A percentile compares a stretch with the other conserved stretches of the same genome.
Evolutionary conservation across 2,113 vertebrate species (phyloP).

Genomic region (Rhinoderma darwinii): DNA sequence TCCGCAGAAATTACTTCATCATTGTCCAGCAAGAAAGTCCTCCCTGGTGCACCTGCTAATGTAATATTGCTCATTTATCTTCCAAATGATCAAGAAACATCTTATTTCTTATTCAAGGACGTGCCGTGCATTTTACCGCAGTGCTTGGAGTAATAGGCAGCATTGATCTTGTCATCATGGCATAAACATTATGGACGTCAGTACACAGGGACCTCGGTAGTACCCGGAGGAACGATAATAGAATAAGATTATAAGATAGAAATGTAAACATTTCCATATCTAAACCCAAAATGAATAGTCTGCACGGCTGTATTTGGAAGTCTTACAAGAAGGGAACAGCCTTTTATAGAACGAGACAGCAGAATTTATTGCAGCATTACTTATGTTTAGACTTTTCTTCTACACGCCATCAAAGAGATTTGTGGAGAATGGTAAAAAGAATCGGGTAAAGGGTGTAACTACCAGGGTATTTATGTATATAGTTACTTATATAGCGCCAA

Average conservation of each 20-base stretch:
- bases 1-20: constrained; percentile 54
- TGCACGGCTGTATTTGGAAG: neutral
- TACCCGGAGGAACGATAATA: constrained; percentile 7
- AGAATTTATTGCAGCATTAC: neutral
- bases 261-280: constrained; percentile 6
- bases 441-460: neutral
- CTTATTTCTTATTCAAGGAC: constrained; percentile 44
- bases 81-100: constrained; percentile 47
- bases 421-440: neutral
- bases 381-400: neutral
- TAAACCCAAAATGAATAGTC: neutral
- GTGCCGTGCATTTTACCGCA: constrained; percentile 45
- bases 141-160: constrained; percentile 25
- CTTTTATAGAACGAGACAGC: neutral
- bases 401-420: neutral
- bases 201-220: neutral
- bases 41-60: constrained; percentile 47
- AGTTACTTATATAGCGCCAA: neutral
- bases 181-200: neutral
- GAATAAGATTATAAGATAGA: neutral
- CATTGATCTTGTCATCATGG: constrained; percentile 12
- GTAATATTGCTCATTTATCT: constrained; percentile 58
- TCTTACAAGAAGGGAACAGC: neutral
- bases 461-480: neutral
- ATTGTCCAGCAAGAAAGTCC: constrained; percentile 52